Base-by-base conservation (phyloP, 30 jellyfish, hydroid and myxozoan species). In the Catostylus mosaicus region DNA sequence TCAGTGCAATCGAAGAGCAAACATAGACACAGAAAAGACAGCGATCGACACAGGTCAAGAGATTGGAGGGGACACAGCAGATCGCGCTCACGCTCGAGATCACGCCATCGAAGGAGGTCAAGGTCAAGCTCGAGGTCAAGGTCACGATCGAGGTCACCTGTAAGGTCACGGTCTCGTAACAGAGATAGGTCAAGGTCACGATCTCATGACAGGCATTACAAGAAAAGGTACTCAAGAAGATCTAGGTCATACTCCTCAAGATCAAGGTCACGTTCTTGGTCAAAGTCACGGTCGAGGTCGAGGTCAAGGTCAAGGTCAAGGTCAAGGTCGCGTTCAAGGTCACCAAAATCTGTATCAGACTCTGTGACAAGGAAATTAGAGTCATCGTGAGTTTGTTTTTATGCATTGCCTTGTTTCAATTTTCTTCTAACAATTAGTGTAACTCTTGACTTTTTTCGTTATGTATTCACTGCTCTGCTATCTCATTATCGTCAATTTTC, bases 161-260 rank as follows among this genome's bases (percentile, higher is more conserved):
- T 80, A 50, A 80, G 97, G 85, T 88, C 97, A 29, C 78, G 88
- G 46, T 78, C 96, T 32, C 83, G 74, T n/a, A 59, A 77, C 57
- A 80, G 94, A 73, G 83, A 73, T 29, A 36, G 96, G 71, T 77
- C 88, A 30, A 84, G 90, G 68, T 90, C 96, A 33, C 47, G 89
- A 50, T 86, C 96, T 57, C 82, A 51, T 30, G 89, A 78, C 68
- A 34, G 96, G 50, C 36, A 46, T 62, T 29, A 72, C 36, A 47
- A 71, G 32, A 47, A 33, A 47, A 29, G 38, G 37, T 59, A 59
- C 19, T 68, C 80, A 3, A 38, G 82, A 36, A 51, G 82, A 50
- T 67, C 91, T 32, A 50, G 85, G 72, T 65, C 89, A 46, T 26
- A 37, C n/a, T 60, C 75, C 3, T 75, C 89, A 43, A 61, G 72